Evolutionary conservation across 2,797 vertebrate genomes (phyloP), one percentile per base, ranked within the genome.

Genomic region (Hippocampus kuda): DNA sequence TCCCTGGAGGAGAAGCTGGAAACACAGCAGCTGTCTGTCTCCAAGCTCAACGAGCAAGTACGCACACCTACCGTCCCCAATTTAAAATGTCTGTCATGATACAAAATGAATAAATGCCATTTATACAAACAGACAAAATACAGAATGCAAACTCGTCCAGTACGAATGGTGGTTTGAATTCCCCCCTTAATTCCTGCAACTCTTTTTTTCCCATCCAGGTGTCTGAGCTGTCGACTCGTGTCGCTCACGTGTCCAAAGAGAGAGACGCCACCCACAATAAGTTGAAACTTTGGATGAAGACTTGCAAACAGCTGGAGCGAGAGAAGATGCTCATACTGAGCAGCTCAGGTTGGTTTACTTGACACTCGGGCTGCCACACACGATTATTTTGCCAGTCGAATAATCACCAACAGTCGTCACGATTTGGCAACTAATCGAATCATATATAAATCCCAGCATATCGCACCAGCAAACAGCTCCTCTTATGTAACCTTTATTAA

Each of bases 271-370:
- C 90, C 41, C 81, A 87, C 69, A 90, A 83, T 78, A 88, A 92
- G 85, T 87, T 93, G 60, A 89, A 84, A 63, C 84, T 92, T 22
- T 92, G 92, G 91, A 93, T 95, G 83, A 93, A 93, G 80, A 91
- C 89, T 15, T 95, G 90, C 84, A 92, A 92, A 79, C 90, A 93
- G 75, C 83, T 95, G 84, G 91, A 96, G 82, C 84, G 88, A 75
- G 94, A 96, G 81, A 96, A 94, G 68, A 81, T 91, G 73, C 34
- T 62, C 10, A 65, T 95, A 71, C 69, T 91, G 57, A 88, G 84
- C 70, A 60, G 41, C 61, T 71, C 83, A 79, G 87, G 88, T 90
- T 51, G 34, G 65, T 51, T 66, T 5, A 46, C 62, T n/a, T 7
- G 41, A 65, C 63, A 10, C 53, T 16, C 34, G 34, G 34, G 34